Evolutionary conservation across 2,113 vertebrate genomes (phyloP).

Genomic region (Lycocorax pyrrhopterus): DNA sequence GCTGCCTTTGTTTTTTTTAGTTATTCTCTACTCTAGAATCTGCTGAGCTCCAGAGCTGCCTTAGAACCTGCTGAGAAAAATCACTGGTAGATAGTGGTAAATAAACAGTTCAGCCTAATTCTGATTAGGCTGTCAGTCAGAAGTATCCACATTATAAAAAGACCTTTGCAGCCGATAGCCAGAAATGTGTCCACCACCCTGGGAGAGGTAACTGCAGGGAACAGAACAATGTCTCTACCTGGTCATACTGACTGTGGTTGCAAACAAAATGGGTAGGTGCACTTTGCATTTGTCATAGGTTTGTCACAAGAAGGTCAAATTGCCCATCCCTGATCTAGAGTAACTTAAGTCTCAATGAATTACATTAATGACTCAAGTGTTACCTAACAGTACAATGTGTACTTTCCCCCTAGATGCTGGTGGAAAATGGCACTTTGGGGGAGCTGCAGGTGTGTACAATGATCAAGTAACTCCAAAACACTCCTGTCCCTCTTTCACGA

Average conservation of each 20-base stretch:
- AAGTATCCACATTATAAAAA: neutral
- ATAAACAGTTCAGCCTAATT: neutral
- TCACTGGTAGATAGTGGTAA: neutral
- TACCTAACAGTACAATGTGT: neutral
- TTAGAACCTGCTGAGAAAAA: neutral
- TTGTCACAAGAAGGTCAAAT: neutral
- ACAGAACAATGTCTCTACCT: neutral
- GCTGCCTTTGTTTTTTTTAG: neutral
- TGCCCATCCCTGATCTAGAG: neutral
- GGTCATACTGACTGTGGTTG: neutral
- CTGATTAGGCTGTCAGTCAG: neutral
- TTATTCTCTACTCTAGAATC: neutral
- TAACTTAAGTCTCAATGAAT: neutral
- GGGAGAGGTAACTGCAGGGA: neutral
- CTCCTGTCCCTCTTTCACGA: neutral
- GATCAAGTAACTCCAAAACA: neutral
- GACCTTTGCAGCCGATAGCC: neutral
- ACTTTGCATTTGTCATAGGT: neutral
- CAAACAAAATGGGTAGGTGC: neutral
- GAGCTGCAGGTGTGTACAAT: neutral
- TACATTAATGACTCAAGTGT: neutral
- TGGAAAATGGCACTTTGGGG: neutral
- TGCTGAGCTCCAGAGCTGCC: neutral
- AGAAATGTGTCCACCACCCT: neutral
- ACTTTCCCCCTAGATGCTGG: neutral